These are phyloP conservation scores for Melanitta fusca DNA, from an alignment of 2,797 vertebrate species.

Conservation along the genomic window DNA sequence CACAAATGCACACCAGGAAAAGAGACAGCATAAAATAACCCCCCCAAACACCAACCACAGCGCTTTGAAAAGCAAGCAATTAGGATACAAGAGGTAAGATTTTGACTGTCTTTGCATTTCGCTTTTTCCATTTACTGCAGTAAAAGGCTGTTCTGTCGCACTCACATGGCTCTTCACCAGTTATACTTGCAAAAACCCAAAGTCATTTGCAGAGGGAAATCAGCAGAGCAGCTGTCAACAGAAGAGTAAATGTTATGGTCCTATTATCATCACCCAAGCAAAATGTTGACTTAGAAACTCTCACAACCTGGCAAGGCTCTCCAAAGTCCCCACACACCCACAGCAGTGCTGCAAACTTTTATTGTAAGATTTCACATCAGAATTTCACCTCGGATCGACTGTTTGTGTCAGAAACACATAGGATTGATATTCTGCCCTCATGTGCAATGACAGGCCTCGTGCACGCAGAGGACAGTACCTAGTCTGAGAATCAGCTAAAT, in stretches of 20 bases:
- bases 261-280: not conserved
- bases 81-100: not conserved
- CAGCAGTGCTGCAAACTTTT: not conserved
- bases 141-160: slow-evolving; percentile 9
- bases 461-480: not conserved
- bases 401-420: not conserved
- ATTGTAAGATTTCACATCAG: not conserved
- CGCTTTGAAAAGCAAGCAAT: not conserved
- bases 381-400: not conserved
- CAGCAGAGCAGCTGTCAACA: slow-evolving; percentile 27
- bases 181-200: slow-evolving; percentile 5
- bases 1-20: not conserved
- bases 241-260: not conserved
- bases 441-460: not conserved
- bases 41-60: not conserved
- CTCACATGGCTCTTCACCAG: not conserved
- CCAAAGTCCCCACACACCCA: not conserved
- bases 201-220: slow-evolving; percentile 1
- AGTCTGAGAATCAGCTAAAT: not conserved
- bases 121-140: not conserved
- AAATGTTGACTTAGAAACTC: slow-evolving; percentile 12
- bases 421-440: not conserved
- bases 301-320: not conserved
- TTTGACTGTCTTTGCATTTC: not conserved
- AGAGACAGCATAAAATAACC: not conserved